phyloP scores from a whole-genome alignment of 2,888 invertebrate species.

The Stictocephala bisonia region DNA sequence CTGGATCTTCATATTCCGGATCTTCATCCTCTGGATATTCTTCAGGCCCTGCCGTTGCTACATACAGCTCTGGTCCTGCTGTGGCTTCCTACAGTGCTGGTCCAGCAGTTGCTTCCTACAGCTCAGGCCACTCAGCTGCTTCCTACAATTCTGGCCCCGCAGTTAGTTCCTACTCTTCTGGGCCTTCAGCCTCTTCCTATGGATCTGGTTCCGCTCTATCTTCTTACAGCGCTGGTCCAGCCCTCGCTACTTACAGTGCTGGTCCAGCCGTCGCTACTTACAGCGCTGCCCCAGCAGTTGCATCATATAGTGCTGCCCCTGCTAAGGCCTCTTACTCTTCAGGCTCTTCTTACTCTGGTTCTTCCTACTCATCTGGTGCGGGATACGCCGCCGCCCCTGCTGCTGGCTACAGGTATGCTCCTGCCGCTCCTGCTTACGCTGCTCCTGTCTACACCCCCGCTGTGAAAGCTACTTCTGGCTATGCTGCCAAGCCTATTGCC shows the following conservation, averaged over 20 bases:
- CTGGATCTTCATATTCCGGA: conserved; percentile 61
- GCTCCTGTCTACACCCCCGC: conserved; percentile 60
- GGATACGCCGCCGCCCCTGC: conserved; percentile 60
- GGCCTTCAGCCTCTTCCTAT: conserved; percentile 67
- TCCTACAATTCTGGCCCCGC: conserved; percentile 58
- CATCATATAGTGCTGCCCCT: conserved; percentile 61
- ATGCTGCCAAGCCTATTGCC: conserved; percentile 55
- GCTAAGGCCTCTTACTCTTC: conserved; percentile 58
- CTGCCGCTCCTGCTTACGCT: conserved; percentile 62
- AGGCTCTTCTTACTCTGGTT: conserved; percentile 52
- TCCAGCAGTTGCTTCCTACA: conserved; percentile 60
- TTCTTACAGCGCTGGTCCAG: conserved; percentile 60
- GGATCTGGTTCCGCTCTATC: conserved; percentile 29
- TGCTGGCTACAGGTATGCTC: conserved; percentile 59
- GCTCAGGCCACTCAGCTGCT: conserved; percentile 57
- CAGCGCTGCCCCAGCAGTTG: conserved; percentile 59
- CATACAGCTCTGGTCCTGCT: conserved; percentile 51
- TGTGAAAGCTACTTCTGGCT: conserved; percentile 53
- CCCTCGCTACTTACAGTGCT: conserved; percentile 2
- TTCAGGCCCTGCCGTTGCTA: conserved; percentile 46
- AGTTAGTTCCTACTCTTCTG: conserved; percentile 56
- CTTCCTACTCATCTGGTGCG: conserved; percentile 63
- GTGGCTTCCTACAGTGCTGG: conserved; percentile 55
- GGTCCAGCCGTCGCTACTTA: too few relatives aligned
- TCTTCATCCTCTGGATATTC: conserved; percentile 65